Base-by-base conservation (phyloP, 2,113 vertebrate species). In the Tichodroma muraria region DNA sequence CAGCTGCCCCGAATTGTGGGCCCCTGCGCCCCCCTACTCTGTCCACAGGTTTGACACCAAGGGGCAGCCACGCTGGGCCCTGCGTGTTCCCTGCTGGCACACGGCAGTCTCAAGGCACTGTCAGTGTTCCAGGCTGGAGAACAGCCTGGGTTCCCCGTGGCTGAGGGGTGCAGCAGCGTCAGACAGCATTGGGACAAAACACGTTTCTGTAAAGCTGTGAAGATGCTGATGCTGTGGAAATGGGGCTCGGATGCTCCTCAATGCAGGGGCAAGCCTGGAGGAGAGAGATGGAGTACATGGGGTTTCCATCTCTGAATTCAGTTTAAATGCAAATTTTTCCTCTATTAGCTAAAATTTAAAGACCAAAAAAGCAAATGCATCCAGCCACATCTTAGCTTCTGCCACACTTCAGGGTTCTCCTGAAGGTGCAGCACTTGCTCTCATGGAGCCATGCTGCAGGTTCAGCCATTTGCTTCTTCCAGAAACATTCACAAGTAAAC, bases 271-370 rank as follows among this genome's bases (percentile, higher is more conserved):
- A 37, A 76, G 88, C 64, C 53, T 47, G 82, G 27, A 76, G 75
- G 50, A 3, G 0, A 10, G n/a, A 35, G 5, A 10, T 14, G 4
- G 10, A 33, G 23, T 9, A 15, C 2, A 5, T 0, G 1, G 27
- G 49, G 15, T 76, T 70, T 44, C 71, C 28, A n/a, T 8, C 33
- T 81, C 75, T 45, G 35, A 42, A 30, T 10, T n/a, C 18, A 56
- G 44, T 31, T 85, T 33, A 65, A 83, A 85, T 42, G 30, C 22
- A 57, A 14, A 5, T 12, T 66, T 52, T 19, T 64, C 42, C 27
- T 38, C 76, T 68, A 12, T 8, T 37, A 42, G 52, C 68, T 87
- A 53, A 69, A 72, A 47, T 50, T 1, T 4, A 61, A 73, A 65
- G 69, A 54, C 2, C 19, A 52, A 45, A 68, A 47, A 77, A 88